Percentiles rank a stretch among this genome's conserved stretches.
phyloP scores from a whole-genome alignment of 2,888 invertebrate genomes.

The Morinoia aosen region DNA sequence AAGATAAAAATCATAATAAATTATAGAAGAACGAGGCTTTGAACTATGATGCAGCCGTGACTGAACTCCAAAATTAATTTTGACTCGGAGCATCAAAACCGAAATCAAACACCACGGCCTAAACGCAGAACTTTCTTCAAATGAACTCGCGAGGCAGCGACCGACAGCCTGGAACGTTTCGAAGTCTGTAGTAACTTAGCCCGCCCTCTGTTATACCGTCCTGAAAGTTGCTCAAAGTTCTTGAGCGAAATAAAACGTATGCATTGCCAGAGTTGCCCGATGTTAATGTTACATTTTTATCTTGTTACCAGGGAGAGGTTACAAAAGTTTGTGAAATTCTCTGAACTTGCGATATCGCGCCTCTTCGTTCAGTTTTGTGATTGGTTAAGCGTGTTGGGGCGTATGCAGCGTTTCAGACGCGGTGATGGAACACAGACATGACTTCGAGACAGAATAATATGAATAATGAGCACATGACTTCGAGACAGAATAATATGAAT shows the following conservation, averaged over 20 bases:
- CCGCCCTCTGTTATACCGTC: neutral
- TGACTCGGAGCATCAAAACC: neutral
- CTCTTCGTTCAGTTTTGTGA: too few species aligned
- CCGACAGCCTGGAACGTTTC: neutral
- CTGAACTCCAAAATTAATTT: neutral
- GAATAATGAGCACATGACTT: too few species aligned
- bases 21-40: neutral
- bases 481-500: too few species aligned
- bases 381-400: too few species aligned
- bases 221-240: neutral
- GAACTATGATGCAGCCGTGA: neutral
- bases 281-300: neutral
- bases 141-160: neutral
- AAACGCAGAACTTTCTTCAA: neutral
- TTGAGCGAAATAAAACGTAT: neutral
- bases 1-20: neutral
- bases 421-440: too few species aligned
- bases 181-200: neutral
- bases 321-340: neutral
- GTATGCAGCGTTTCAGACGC: too few species aligned
- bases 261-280: neutral
- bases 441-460: too few species aligned
- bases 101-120: neutral
- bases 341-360: neutral
- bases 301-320: neutral